These are phyloP conservation scores for Lampropteryx suffumata DNA, from an alignment of 2,888 invertebrate genomes.

Conservation along the genomic window DNA sequence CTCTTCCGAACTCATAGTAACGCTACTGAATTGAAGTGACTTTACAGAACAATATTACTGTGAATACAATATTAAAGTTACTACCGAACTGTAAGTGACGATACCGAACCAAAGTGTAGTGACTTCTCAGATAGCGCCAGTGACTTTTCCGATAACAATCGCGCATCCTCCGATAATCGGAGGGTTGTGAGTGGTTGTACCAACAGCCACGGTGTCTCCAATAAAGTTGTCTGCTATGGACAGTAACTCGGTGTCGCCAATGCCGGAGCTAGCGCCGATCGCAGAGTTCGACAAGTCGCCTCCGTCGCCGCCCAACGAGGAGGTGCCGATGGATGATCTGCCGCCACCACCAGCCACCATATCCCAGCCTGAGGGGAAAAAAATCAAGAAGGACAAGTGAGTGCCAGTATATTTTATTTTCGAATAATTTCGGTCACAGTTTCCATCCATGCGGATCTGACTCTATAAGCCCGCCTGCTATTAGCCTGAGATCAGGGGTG, in stretches of 20 bases:
- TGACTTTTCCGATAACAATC: neutral
- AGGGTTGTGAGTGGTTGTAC: conserved; percentile 50
- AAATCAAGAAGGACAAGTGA: conserved; percentile 66
- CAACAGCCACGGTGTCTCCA: conserved; percentile 80
- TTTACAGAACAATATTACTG: too few species aligned
- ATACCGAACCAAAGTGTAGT: neutral
- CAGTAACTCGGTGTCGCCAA: conserved; percentile 86
- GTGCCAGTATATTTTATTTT: conserved; percentile 43
- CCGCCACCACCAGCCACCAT: conserved; percentile 85
- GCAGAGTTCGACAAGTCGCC: conserved; percentile 88
- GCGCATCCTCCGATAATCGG: conserved; percentile 61
- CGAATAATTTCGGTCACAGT: too few species aligned
- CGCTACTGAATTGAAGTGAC: neutral
- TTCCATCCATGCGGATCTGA: too few species aligned
- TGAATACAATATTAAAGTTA: too few species aligned
- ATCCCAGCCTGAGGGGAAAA: conserved; percentile 81
- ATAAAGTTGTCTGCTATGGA: conserved; percentile 85
- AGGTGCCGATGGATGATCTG: conserved; percentile 85
- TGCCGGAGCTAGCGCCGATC: conserved; percentile 86
- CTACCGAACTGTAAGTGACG: too few species aligned
- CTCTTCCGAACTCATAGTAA: neutral
- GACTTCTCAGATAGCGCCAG: neutral
- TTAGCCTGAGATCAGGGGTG: too few species aligned
- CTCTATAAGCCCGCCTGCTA: too few species aligned
- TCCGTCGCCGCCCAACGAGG: conserved; percentile 84